These are phyloP conservation scores for Phyllotis vaccarum DNA, from an alignment of 2,797 vertebrate species.

Conservation along the genomic window DNA sequence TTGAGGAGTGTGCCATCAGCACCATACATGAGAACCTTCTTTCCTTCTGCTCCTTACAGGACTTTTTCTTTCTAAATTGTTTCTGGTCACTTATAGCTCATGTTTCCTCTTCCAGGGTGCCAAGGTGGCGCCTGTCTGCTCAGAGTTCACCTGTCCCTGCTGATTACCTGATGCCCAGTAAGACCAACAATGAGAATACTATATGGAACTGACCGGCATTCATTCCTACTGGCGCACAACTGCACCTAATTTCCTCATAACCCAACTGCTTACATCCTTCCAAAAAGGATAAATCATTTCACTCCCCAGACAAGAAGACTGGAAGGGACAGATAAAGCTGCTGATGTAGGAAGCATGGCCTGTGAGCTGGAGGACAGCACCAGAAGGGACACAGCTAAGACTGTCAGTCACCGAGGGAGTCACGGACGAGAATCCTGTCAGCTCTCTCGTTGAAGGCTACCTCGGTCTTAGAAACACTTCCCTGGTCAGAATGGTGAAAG, in stretches of 20 bases:
- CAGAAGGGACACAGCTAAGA: not conserved
- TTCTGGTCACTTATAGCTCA: slow-evolving; percentile 40
- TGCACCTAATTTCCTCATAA: slow-evolving; percentile 33
- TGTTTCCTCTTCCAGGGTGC: slow-evolving; percentile 84
- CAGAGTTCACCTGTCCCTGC: slow-evolving; percentile 86
- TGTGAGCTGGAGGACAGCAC: not conserved
- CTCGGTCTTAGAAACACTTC: slow-evolving; percentile 14
- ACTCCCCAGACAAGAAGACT: not conserved
- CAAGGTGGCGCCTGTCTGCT: slow-evolving; percentile 86
- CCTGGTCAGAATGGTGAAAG: slow-evolving; percentile 40
- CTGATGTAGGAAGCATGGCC: not conserved
- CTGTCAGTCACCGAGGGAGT: not conserved
- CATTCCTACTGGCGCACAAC: not conserved
- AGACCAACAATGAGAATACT: slow-evolving; percentile 72
- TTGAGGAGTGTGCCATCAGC: not conserved
- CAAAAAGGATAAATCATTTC: slow-evolving; percentile 35
- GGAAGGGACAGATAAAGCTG: slow-evolving; percentile 1
- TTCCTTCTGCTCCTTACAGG: slow-evolving; percentile 56
- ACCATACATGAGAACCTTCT: slow-evolving; percentile 36
- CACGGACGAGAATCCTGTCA: not conserved
- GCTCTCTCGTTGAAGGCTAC: not conserved
- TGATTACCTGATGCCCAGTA: slow-evolving; percentile 79
- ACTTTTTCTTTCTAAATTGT: slow-evolving; percentile 2
- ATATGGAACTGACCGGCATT: slow-evolving; percentile 27
- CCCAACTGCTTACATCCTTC: slow-evolving; percentile 7